These are phyloP conservation scores for Rhagium mordax DNA, from an alignment of 2,888 invertebrate species.

Conservation along the genomic window DNA sequence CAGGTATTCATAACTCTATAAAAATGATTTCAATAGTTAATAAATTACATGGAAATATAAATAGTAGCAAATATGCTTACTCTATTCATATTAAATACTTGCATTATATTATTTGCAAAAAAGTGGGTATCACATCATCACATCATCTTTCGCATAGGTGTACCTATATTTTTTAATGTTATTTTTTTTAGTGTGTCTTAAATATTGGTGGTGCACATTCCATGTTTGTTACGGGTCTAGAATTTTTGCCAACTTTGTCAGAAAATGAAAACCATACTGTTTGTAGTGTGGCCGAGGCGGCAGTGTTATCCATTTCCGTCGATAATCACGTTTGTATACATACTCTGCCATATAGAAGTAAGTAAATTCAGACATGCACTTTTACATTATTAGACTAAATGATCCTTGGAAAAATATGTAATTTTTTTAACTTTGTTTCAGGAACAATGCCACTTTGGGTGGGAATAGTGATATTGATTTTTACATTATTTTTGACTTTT, in stretches of 20 bases:
- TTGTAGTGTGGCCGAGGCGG: conserved; percentile 85
- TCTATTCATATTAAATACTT: too few species aligned
- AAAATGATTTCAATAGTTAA: too few species aligned
- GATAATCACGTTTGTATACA: conserved; percentile 95
- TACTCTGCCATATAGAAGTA: conserved; percentile 86
- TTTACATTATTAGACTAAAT: neutral
- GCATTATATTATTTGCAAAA: too few species aligned
- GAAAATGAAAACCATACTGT: conserved; percentile 84
- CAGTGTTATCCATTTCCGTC: conserved; percentile 94
- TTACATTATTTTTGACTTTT: conserved; percentile 86
- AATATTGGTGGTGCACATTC: conserved; percentile 90
- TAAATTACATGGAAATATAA: too few species aligned
- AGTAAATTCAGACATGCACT: conserved; percentile 66
- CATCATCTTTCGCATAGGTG: too few species aligned
- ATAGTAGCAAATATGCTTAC: too few species aligned
- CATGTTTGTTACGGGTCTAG: conserved; percentile 97
- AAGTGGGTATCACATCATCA: too few species aligned
- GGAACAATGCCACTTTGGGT: conserved; percentile 88
- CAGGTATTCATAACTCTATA: too few species aligned
- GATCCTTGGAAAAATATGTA: too few species aligned
- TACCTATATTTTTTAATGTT: neutral
- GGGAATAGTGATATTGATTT: conserved; percentile 82
- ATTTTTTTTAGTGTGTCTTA: conserved; percentile 78
- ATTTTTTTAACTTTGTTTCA: conserved; percentile 69
- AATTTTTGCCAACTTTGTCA: conserved; percentile 86